phyloP scores from a whole-genome alignment of 2,113 vertebrate species.

The Malaclemys terrapin region DNA sequence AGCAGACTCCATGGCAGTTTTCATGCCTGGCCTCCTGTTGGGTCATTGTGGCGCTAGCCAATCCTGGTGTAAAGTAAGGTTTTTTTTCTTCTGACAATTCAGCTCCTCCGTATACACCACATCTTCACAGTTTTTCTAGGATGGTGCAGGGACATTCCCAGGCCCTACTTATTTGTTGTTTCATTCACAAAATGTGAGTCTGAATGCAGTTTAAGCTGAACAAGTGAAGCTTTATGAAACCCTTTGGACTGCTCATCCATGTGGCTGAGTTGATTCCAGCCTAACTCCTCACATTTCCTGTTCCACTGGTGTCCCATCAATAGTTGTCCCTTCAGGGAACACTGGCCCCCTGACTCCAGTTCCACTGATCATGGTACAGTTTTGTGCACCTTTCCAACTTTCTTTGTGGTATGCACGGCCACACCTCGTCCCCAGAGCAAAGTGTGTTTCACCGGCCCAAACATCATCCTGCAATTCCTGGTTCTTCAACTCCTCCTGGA shows the following conservation, averaged over 20 bases:
- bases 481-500: neutral
- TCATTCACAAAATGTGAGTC: neutral
- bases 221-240: neutral
- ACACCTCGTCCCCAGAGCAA: neutral
- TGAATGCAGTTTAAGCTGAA: neutral
- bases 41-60: neutral
- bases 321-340: neutral
- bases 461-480: neutral
- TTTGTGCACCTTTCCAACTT: neutral
- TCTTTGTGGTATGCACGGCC: neutral
- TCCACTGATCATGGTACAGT: neutral
- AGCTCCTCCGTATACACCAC: neutral
- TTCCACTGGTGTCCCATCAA: neutral
- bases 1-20: neutral
- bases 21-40: neutral
- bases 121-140: neutral
- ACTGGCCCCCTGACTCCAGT: neutral
- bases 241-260: neutral
- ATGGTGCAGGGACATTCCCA: neutral
- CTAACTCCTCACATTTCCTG: neutral
- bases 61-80: neutral
- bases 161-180: too few relatives aligned
- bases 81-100: neutral
- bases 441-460: accelerated
- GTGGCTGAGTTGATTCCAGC: neutral